Percentiles rank a stretch among this genome's conserved stretches.
Evolutionary conservation across 1,140 invertebrate genomes (phyloP).

Genomic region (Schlechtendalia chinensis): DNA sequence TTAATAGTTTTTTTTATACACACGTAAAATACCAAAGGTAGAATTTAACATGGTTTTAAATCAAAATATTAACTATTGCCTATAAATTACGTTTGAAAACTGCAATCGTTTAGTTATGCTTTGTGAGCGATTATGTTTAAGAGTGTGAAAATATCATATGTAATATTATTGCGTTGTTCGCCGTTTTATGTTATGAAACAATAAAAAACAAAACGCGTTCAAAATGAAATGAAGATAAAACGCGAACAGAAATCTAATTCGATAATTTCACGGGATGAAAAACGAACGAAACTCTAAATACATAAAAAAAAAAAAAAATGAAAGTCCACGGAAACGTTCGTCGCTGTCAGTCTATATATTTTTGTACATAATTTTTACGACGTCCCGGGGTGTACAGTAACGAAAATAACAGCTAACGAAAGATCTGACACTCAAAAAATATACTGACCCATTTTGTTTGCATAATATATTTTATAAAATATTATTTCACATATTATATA

Average conservation of each 20-base stretch:
- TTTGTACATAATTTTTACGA: neutral
- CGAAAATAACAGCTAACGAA: constrained; percentile 28
- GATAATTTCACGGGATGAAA: neutral
- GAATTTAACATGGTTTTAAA: too few relatives aligned
- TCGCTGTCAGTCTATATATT: neutral
- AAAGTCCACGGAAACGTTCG: neutral
- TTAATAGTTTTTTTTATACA: too few relatives aligned
- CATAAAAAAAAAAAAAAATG: too few relatives aligned
- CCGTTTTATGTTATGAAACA: neutral
- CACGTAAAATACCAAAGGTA: too few relatives aligned
- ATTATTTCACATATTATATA: neutral
- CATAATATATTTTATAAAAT: neutral
- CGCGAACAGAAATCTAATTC: constrained; percentile 19
- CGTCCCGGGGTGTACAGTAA: neutral
- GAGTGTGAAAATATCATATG: neutral
- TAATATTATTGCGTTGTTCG: neutral
- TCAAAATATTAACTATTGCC: too few relatives aligned
- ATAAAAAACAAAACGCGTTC: too few relatives aligned
- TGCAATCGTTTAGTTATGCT: too few relatives aligned
- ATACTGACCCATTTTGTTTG: constrained; percentile 13
- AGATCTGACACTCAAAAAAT: constrained; percentile 7
- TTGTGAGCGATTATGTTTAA: neutral
- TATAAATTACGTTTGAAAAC: too few relatives aligned
- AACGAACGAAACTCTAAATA: neutral
- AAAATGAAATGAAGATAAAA: neutral